phyloP scores from a whole-genome alignment of 2,888 invertebrate genomes.

The Mesoligia furuncula region DNA sequence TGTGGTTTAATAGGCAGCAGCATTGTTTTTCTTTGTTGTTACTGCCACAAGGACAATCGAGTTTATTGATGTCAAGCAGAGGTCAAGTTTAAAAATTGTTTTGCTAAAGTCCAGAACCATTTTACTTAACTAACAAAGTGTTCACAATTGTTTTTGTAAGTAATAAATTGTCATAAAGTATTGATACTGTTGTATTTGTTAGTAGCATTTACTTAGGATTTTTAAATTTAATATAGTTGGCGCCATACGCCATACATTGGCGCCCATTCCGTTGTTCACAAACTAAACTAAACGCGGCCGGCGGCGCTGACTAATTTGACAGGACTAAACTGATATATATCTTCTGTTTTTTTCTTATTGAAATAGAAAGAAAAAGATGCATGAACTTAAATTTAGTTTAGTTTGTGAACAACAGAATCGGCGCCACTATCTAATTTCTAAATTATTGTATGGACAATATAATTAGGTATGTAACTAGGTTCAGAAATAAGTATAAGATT shows the following conservation, averaged over 20 bases:
- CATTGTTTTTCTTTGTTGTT: background rate
- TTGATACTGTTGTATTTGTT: conserved; percentile 4
- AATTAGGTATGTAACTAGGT: background rate
- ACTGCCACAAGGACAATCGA: background rate
- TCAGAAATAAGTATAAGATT: background rate
- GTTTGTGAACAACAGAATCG: too few relatives aligned
- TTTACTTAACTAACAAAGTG: background rate
- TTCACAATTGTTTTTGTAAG: background rate
- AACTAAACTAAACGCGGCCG: too few relatives aligned
- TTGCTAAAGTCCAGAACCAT: background rate
- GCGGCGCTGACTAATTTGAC: too few relatives aligned
- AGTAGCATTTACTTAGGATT: background rate
- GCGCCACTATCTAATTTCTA: conserved; percentile 5
- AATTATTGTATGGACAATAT: background rate
- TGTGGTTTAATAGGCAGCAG: background rate
- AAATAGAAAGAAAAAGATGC: too few relatives aligned
- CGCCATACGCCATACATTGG: too few relatives aligned
- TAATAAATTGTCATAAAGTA: background rate
- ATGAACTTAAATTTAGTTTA: too few relatives aligned
- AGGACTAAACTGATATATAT: too few relatives aligned
- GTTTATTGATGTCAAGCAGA: background rate
- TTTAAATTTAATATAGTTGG: too few relatives aligned
- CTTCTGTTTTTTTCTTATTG: too few relatives aligned
- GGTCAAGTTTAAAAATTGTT: background rate
- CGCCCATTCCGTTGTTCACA: too few relatives aligned